A percentile compares a stretch with the other conserved stretches of the same genome.
These are phyloP conservation scores for Melanotaenia nigrans DNA, from an alignment of 2,797 vertebrate species.

Conservation along the genomic window DNA sequence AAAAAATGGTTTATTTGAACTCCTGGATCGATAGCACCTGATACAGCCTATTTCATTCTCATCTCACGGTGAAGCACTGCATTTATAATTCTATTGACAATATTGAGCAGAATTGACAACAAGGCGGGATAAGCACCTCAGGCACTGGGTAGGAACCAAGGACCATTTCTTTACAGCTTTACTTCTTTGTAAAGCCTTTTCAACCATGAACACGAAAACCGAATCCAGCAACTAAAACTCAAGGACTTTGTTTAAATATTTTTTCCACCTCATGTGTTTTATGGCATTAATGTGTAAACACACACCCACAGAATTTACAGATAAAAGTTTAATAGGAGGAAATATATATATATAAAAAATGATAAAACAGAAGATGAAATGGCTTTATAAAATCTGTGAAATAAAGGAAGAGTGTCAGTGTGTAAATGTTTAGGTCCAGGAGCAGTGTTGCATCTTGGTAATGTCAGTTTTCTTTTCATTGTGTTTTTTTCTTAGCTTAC, in stretches of 20 bases:
- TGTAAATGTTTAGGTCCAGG: conserved; percentile 9
- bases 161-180: conserved; percentile 60
- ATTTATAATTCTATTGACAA: conserved; percentile 74
- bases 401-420: neutral
- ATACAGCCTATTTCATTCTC: conserved; percentile 64
- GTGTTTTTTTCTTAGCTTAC: neutral
- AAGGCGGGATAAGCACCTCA: conserved; percentile 54
- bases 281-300: neutral
- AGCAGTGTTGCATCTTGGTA: conserved; percentile 10
- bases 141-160: conserved; percentile 52
- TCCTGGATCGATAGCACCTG: conserved; percentile 72
- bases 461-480: neutral
- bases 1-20: conserved; percentile 78
- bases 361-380: neutral
- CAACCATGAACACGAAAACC: conserved; percentile 48
- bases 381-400: neutral
- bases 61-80: conserved; percentile 58
- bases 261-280: conserved; percentile 1
- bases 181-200: conserved; percentile 56
- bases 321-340: neutral
- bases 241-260: conserved; percentile 32
- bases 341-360: neutral
- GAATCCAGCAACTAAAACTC: conserved; percentile 24
- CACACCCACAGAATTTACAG: neutral
- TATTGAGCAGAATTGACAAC: conserved; percentile 76